A percentile compares a stretch with the other conserved stretches of the same genome.
Conservation (phyloP, 1,140 invertebrate species). For the Hylaeus anthracinus region DNA sequence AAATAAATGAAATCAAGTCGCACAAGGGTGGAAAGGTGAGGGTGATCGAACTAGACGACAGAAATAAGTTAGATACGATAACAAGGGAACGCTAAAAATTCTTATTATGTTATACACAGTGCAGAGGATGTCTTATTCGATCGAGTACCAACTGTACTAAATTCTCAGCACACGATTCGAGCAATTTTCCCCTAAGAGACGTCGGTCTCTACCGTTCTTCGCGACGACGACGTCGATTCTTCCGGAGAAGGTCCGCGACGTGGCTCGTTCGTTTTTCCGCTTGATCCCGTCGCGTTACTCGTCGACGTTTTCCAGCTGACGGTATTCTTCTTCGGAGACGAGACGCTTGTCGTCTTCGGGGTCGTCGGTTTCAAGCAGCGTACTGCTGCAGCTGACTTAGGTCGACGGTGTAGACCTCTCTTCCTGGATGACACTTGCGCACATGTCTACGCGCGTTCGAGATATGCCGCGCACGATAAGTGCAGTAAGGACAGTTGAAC, state of each 20-base stretch:
- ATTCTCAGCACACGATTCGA: neutral
- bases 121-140: too few relatives aligned
- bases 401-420: constrained; percentile 75
- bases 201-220: constrained; percentile 49
- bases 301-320: neutral
- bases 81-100: too few relatives aligned
- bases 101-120: too few relatives aligned
- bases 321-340: neutral
- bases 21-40: too few relatives aligned
- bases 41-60: too few relatives aligned
- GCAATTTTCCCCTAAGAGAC: neutral
- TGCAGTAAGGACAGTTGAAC: constrained; percentile 83
- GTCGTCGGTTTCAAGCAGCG: constrained; percentile 15
- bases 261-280: too few relatives aligned
- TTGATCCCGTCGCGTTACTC: neutral
- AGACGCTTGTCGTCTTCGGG: neutral
- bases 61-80: too few relatives aligned
- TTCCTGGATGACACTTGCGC: constrained; percentile 85
- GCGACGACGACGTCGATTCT: constrained; percentile 1
- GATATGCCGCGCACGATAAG: constrained; percentile 66
- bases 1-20: too few relatives aligned
- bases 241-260: neutral
- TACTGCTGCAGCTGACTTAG: constrained; percentile 27
- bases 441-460: constrained; percentile 66
- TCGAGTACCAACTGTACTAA: too few relatives aligned